Evolutionary conservation across 2,797 vertebrate genomes (phyloP), one percentile per base, ranked within the genome.

Genomic region (Sternotherus odoratus): DNA sequence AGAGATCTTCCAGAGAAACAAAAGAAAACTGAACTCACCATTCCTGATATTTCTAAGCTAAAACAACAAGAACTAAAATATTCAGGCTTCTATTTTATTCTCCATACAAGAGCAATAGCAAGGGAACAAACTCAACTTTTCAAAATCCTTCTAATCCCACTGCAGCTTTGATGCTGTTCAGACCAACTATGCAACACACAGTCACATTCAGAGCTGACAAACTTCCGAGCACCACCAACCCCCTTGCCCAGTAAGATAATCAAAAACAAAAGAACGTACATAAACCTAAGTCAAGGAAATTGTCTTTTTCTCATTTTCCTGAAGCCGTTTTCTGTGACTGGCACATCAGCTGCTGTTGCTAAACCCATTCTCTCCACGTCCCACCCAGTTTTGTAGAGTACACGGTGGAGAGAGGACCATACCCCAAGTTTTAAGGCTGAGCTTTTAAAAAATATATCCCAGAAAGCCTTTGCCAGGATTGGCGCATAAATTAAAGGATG

Each of bases 261-360:
- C 23, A 57, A 57, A 86, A 48, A 21, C 43, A 43, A 30, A 12
- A n/a, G 60, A 26, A n/a, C 17, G 36, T 39, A 28, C 11, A 33
- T 2, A 49, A 48, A 48, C 39, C 46, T 3, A 36, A 85, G 72
- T 30, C 43, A 57, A 46, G n/a, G 54, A 16, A 6, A 33, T 36
- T 8, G 15, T 33, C n/a, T 56, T 63, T 19, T 23, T 48, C 57
- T 51, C 15, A 0, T 13, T 43, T 79, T 46, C 74, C 54, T 26
- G 0, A 13, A 0, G 26, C 26, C 1, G 0, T 54, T 72, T 4
- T 69, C 21, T 39, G n/a, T 69, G 36, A 69, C 63, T 56, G 9
- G 63, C 0, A 39, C 66, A 69, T 24, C 21, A 21, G 21, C 66
- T 39, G 19, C 66, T 39, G n/a, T 69, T 33, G 33, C 60, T 66